Base-by-base conservation (phyloP, 2,888 invertebrate species). In the Lagria hirta region DNA sequence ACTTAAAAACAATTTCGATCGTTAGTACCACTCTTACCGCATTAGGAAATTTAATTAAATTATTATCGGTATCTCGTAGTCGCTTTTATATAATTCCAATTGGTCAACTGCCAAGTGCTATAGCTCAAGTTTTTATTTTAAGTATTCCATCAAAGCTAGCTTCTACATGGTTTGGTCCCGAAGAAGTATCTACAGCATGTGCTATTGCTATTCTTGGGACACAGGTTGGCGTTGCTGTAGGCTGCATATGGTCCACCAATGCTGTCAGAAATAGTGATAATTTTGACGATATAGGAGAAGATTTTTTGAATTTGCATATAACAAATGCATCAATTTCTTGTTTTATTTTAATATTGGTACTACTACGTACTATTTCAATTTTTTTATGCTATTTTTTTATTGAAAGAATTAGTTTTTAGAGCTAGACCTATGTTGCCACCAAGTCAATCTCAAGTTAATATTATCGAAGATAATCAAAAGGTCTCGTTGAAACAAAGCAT, bases 171-270 rank as follows among this genome's bases (percentile, higher is more conserved):
- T 97, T 97, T 69, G 95, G 95, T 0, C 84, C 91, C 0, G 83
- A 90, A 62, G 90, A 96, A 75, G 93, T 96, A 3, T 94, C 94
- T 3, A 63, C 91, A 0, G 97, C 97, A 0, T 94, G 94, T 73
- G 91, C 95, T 58, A 82, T 96, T 49, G 97, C 95, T 1, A 94
- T 97, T n/a, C 95, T 97, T 68, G 97, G 96, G 10, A 96, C 96
- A 72, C 95, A 96, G 84, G 42, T 62, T 72, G 78, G 23, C 76
- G 75, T 60, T 1, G 51, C 46, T n/a, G 12, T 46, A 1, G 51
- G 51, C n/a, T 34, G 27, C 14, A 27, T 63, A 2, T 18, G 59
- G 13, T 53, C 62, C 2, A 45, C 64, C n/a, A 52, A 52, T 27
- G 10, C 61, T 4, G 55, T 64, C 3, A 41, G 41, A 23, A 42